Conservation (phyloP, 1,140 invertebrate genomes). For the Parasteatoda tepidariorum region DNA sequence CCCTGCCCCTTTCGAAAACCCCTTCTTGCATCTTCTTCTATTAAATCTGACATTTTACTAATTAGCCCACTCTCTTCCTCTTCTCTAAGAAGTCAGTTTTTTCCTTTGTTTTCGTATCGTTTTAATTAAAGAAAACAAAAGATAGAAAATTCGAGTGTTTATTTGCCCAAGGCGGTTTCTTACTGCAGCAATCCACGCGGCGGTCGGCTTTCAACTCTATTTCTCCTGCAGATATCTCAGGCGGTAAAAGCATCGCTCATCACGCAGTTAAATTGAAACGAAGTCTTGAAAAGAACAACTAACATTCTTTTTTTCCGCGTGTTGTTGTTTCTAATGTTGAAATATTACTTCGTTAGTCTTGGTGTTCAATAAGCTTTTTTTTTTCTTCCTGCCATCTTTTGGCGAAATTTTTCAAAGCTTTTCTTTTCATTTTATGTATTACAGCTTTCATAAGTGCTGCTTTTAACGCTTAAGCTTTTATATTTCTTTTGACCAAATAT, state of each 20-base stretch:
- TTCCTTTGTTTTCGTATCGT: slow-evolving; percentile 58
- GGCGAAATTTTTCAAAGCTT: background rate
- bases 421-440: slow-evolving; percentile 51
- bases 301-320: slow-evolving; percentile 2
- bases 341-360: slow-evolving; percentile 42
- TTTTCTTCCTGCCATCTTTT: slow-evolving; percentile 9
- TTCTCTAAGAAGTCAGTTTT: slow-evolving; percentile 20
- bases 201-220: background rate
- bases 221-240: background rate
- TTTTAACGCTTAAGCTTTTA: slow-evolving; percentile 57
- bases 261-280: background rate
- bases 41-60: slow-evolving; percentile 61
- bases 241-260: background rate
- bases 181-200: background rate
- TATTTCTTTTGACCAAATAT: slow-evolving; percentile 49
- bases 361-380: slow-evolving; percentile 35
- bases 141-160: slow-evolving; percentile 40
- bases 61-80: slow-evolving; percentile 29
- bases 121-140: slow-evolving; percentile 61
- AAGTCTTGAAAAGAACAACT: slow-evolving; percentile 5
- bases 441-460: slow-evolving; percentile 51
- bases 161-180: slow-evolving; percentile 41
- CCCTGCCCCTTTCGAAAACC: slow-evolving; percentile 1
- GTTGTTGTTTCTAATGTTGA: background rate
- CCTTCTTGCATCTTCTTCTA: slow-evolving; percentile 42